Evolutionary conservation across 1,140 invertebrate genomes (phyloP), one percentile per base, ranked within the genome.

Genomic region (Zaprionus ghesquierei): DNA sequence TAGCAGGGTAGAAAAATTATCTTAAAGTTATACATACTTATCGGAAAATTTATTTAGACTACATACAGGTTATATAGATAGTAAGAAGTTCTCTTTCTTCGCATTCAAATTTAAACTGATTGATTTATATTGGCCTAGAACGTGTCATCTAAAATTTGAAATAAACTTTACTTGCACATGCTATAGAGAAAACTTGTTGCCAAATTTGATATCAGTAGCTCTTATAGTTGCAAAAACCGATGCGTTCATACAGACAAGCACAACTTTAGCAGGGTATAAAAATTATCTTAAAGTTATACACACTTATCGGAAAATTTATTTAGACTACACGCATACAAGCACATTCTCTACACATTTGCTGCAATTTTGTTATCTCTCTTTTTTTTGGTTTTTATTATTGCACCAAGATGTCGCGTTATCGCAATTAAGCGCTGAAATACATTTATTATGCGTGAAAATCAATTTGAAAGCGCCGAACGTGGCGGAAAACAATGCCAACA

Each of bases 401-500:
- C 64, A 63, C 49, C 69, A 82, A 82, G 80, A 79, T 79, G 58
- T 15, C 50, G 69, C 53, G 60, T 73, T 77, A 85, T 85, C 69
- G 63, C 74, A 81, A 80, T 85, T 81, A 85, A 75, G 66, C 74
- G 54, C 35, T 69, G 66, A 71, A 77, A 86, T 75, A 25, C 59
- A 81, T 86, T 75, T 85, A 78, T 81, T 75, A 63, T 63, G 77
- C 62, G 63, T 60, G 66, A 69, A 78, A 81, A 69, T 70, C 69
- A 77, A 79, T 84, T 73, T 63, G 10, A n/a, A n/a, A 44, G 33
- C 61, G 15, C 41, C 22, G 49, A 22, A 50, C 18, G 25, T 22
- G 18, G 12, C 15, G n/a, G 4, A 41, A 58, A 72, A 80, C 78
- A 81, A 77, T 78, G 31, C 50, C 53, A 56, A 56, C 35, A 35